A percentile compares a stretch with the other conserved stretches of the same genome.
These are phyloP conservation scores for Aegotheles bennettii DNA, from an alignment of 2,113 vertebrate genomes.

Conservation along the genomic window DNA sequence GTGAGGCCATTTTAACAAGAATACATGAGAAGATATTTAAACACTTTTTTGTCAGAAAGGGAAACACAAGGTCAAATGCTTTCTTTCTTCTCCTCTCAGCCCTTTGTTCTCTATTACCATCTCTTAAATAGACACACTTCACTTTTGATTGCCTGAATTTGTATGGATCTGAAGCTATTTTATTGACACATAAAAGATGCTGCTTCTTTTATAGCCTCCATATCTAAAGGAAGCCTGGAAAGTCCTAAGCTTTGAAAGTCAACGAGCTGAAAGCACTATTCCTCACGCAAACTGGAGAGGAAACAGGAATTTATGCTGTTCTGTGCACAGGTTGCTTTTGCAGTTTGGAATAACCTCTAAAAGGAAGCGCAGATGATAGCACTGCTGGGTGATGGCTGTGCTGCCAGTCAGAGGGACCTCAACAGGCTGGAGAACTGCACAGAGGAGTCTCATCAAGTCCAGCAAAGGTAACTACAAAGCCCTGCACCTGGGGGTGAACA, in stretches of 20 bases:
- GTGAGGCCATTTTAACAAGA: background rate
- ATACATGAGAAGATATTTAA: background rate
- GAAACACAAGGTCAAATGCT: background rate
- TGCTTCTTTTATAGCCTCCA: background rate
- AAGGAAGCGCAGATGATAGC: fast-evolving
- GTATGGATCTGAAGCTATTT: background rate
- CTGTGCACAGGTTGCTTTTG: background rate
- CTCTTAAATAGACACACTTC: background rate
- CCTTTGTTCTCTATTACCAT: background rate
- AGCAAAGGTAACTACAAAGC: background rate
- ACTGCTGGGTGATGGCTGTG: background rate
- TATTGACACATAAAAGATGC: background rate
- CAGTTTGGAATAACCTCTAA: background rate
- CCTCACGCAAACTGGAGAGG: background rate
- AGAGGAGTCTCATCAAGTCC: background rate
- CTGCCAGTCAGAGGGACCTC: background rate
- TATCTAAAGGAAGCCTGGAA: background rate
- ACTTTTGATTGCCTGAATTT: background rate
- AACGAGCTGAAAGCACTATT: background rate
- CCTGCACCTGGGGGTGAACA: background rate
- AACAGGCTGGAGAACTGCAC: background rate
- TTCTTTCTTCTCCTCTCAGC: background rate
- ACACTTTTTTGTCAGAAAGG: background rate
- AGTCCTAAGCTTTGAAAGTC: background rate
- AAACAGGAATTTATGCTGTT: background rate